Conservation (phyloP, 2,888 invertebrate species). For the Nomada flava region DNA sequence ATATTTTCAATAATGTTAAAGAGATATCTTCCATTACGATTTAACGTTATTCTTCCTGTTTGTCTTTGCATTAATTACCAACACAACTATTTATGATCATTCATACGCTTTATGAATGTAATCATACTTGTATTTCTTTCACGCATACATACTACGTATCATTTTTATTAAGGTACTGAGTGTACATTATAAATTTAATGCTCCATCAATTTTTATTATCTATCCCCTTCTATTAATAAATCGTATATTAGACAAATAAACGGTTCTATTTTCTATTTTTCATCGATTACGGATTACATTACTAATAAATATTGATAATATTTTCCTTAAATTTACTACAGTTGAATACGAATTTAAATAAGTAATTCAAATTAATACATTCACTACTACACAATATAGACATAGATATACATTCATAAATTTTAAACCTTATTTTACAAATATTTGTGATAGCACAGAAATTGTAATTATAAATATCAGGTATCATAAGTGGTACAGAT, state of each 20-base stretch:
- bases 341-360: slow-evolving; percentile 53
- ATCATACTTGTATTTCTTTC: slow-evolving; percentile 38
- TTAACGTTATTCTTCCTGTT: slow-evolving; percentile 38
- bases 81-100: slow-evolving; percentile 50
- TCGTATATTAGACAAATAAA: slow-evolving; percentile 56
- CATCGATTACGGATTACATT: slow-evolving; percentile 46
- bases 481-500: slow-evolving; percentile 67
- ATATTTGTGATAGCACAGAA: slow-evolving; percentile 50
- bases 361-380: slow-evolving; percentile 43
- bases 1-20: slow-evolving; percentile 38
- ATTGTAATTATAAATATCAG: slow-evolving; percentile 66
- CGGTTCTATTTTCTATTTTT: slow-evolving; percentile 24
- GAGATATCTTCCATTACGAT: slow-evolving; percentile 45
- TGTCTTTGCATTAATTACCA: slow-evolving; percentile 44
- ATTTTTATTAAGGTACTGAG: slow-evolving; percentile 66
- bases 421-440: slow-evolving; percentile 55
- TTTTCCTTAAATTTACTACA: slow-evolving; percentile 30
- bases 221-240: slow-evolving; percentile 68
- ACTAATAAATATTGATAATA: slow-evolving; percentile 51
- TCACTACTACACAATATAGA: slow-evolving; percentile 38
- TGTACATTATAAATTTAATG: slow-evolving; percentile 55
- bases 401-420: slow-evolving; percentile 45
- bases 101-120: slow-evolving; percentile 47
- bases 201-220: slow-evolving; percentile 61
- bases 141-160: slow-evolving; percentile 41